Base-by-base conservation (phyloP, 2,797 vertebrate genomes). In the Lagodon rhomboides region DNA sequence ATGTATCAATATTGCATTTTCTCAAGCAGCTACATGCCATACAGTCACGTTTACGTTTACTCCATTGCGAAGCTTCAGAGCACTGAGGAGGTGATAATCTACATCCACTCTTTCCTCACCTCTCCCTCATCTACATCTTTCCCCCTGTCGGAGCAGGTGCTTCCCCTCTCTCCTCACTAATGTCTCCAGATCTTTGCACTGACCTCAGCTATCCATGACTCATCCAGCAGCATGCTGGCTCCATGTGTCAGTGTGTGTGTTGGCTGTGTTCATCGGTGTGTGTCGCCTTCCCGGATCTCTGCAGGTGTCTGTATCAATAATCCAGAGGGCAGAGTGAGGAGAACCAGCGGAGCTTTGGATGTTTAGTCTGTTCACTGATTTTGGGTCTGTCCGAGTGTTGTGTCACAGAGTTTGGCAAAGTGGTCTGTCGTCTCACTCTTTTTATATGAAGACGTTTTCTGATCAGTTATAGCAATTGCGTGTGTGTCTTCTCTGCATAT, bases 171-270 rank as follows among this genome's bases (percentile, higher is more conserved):
- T 75, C 44, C 76, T 84, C 62, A 3, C 73, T 83, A 82, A 87
- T 61, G 85, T 89, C 73, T 86, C 68, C 50, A 79, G 88, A 91
- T 85, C 88, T 91, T 47, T 75, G 65, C 82, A 41, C 85, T 91
- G 92, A 93, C 91, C 90, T 93, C 92, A 92, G 83, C 83, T 82
- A 89, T 82, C 85, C 80, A 62, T 92, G 92, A 94, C 90, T 95
- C 93, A 95, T 85, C 83, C 75, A 46, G 67, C 78, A 64, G 68
- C 22, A n/a, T 47, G 62, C 82, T 83, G 88, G 89, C 85, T 90
- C 61, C 58, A 20, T 34, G 51, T 43, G 73, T 80, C 41, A 53
- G 61, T 67, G 77, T 90, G 77, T 88, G 85, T 84, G 81, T 90
- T 87, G 89, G 85, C 83, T 62, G 51, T 75, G 87, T 70, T 86